These are phyloP conservation scores for Nymphalis io DNA, from an alignment of 1,140 invertebrate species.

Conservation along the genomic window DNA sequence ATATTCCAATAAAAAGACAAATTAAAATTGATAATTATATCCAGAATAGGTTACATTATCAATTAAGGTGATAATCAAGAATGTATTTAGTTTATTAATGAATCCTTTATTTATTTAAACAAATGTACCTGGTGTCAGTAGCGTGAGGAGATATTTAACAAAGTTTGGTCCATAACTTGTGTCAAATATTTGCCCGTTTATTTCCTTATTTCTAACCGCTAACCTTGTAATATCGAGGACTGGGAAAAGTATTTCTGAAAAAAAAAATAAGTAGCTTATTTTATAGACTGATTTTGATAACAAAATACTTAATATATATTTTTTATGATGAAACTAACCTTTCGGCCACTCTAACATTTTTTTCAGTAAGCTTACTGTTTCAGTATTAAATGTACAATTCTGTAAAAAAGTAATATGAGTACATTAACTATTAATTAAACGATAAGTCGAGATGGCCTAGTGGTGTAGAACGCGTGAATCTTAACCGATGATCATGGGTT, in stretches of 20 bases:
- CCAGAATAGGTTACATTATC: too few species aligned
- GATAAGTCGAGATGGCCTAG: too few species aligned
- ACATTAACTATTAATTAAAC: too few species aligned
- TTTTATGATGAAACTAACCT: slow-evolving; percentile 68
- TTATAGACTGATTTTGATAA: too few species aligned
- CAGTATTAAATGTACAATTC: slow-evolving; percentile 71
- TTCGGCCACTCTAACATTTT: slow-evolving; percentile 89
- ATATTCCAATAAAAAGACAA: too few species aligned
- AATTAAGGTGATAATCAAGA: too few species aligned
- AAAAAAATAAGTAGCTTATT: neutral
- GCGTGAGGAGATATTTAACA: slow-evolving; percentile 66
- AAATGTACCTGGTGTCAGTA: slow-evolving; percentile 65
- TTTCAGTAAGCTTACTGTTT: slow-evolving; percentile 83
- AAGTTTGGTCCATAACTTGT: slow-evolving; percentile 61
- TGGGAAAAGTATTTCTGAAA: slow-evolving; percentile 90
- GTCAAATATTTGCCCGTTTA: slow-evolving; percentile 82
- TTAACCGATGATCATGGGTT: too few species aligned
- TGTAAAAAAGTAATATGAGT: slow-evolving; percentile 54
- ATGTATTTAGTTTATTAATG: too few species aligned
- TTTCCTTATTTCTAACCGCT: slow-evolving; percentile 84
- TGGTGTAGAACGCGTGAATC: too few species aligned
- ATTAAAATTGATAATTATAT: too few species aligned
- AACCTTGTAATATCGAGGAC: slow-evolving; percentile 91
- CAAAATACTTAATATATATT: too few species aligned
- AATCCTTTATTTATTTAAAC: neutral